Percentiles rank a stretch among this genome's conserved stretches.
phyloP scores from a whole-genome alignment of 1,140 invertebrate genomes.

The Drosophila seguyi region DNA sequence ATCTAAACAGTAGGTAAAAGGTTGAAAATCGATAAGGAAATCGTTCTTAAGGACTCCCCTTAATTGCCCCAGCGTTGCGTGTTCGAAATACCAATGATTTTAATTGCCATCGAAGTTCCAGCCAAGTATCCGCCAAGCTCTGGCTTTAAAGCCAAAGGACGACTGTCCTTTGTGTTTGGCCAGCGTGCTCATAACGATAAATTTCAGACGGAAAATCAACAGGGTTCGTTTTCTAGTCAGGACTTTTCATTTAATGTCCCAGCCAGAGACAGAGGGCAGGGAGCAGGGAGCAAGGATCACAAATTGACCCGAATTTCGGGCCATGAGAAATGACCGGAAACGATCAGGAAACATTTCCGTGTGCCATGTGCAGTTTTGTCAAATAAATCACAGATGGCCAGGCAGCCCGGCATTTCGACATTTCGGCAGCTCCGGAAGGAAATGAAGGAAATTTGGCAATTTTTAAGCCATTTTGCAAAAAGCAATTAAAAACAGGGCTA shows the following conservation, averaged over 20 bases:
- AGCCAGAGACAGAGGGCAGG: not conserved
- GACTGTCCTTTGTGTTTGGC: slow-evolving; percentile 5
- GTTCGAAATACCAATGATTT: slow-evolving; percentile 33
- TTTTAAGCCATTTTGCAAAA: slow-evolving; percentile 14
- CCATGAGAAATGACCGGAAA: slow-evolving; percentile 34
- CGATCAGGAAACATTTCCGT: slow-evolving; percentile 39
- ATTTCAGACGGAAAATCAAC: slow-evolving; percentile 29
- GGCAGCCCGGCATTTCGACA: not conserved
- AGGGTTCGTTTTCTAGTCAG: slow-evolving; percentile 4
- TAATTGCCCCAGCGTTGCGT: slow-evolving; percentile 25
- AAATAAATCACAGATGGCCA: slow-evolving; percentile 32
- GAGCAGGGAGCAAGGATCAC: slow-evolving; percentile 22
- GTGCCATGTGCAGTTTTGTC: slow-evolving; percentile 36
- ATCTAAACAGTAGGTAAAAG: not conserved
- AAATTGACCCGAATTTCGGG: slow-evolving; percentile 37
- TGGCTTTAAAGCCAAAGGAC: slow-evolving; percentile 14
- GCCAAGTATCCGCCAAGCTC: slow-evolving; percentile 12
- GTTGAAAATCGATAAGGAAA: slow-evolving; percentile 26
- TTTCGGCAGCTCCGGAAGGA: not conserved
- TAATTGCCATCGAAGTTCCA: slow-evolving; percentile 35
- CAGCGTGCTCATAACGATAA: slow-evolving; percentile 48
- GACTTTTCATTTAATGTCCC: slow-evolving; percentile 37
- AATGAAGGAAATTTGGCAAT: slow-evolving; percentile 16
- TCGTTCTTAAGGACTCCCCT: not conserved
- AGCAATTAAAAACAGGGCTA: slow-evolving; percentile 17